phyloP scores from a whole-genome alignment of 2,888 invertebrate species.

The Tetramorium bicarinatum region DNA sequence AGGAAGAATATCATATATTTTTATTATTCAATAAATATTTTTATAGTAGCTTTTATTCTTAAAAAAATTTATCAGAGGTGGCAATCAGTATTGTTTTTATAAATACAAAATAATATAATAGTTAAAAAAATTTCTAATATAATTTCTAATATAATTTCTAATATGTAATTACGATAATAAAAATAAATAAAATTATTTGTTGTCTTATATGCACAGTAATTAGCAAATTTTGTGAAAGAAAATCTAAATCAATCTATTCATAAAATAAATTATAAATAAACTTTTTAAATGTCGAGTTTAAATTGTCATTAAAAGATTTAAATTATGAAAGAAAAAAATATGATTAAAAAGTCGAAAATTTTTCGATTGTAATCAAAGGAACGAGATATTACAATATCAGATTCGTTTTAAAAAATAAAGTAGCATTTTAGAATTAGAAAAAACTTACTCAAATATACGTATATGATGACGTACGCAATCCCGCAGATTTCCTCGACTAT shows the following conservation, averaged over 20 bases:
- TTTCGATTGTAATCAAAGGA: neutral
- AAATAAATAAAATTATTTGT: neutral
- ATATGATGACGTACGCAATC: conserved; percentile 50
- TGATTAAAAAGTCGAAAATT: too few species aligned
- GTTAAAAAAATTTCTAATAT: neutral
- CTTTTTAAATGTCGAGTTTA: neutral
- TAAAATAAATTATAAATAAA: neutral
- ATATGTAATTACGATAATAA: neutral
- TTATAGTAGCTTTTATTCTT: neutral
- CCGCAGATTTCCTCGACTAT: neutral
- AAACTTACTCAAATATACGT: conserved; percentile 54
- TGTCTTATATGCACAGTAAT: neutral
- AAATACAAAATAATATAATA: neutral
- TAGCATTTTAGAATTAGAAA: neutral
- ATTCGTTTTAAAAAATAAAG: neutral
- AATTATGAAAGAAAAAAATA: neutral
- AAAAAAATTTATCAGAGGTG: neutral
- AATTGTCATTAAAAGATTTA: neutral
- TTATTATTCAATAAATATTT: neutral
- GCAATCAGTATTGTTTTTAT: neutral
- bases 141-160: neutral
- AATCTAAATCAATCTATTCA: neutral
- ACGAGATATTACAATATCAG: neutral
- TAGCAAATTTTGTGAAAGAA: neutral
- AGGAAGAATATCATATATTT: neutral